phyloP scores from a whole-genome alignment of 2,888 invertebrate genomes.

The Trissolcus brochymenae region DNA sequence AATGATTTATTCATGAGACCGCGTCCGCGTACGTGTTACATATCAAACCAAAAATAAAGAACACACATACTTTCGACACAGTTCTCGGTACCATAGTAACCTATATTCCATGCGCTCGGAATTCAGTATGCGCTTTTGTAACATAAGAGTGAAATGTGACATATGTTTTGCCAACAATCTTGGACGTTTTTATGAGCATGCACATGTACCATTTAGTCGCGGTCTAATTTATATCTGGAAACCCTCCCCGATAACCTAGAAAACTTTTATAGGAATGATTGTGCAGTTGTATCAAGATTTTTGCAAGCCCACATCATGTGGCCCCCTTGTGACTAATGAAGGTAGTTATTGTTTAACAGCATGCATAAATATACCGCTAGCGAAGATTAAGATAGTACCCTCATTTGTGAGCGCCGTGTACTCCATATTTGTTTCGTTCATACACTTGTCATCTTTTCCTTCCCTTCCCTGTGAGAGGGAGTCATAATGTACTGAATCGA shows the following conservation, averaged over 20 bases:
- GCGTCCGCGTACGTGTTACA: slow-evolving; percentile 29
- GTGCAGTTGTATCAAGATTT: slow-evolving; percentile 26
- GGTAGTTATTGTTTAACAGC: slow-evolving; percentile 61
- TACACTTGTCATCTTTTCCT: neutral
- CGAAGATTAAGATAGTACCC: slow-evolving; percentile 68
- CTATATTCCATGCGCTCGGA: slow-evolving; percentile 32
- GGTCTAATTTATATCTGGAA: slow-evolving; percentile 20
- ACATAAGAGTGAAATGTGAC: slow-evolving; percentile 45
- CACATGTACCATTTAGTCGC: slow-evolving; percentile 10
- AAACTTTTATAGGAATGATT: slow-evolving; percentile 9
- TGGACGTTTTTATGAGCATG: slow-evolving; percentile 21
- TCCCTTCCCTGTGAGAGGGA: no score
- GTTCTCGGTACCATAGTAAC: slow-evolving; percentile 39
- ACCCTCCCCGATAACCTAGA: slow-evolving; percentile 15
- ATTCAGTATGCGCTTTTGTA: slow-evolving; percentile 12
- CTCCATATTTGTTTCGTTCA: slow-evolving; percentile 19
- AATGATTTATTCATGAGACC: slow-evolving; percentile 45
- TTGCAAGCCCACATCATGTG: slow-evolving; percentile 54
- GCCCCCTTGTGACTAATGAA: slow-evolving; percentile 60
- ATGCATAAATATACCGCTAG: slow-evolving; percentile 66
- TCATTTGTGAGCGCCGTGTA: slow-evolving; percentile 61
- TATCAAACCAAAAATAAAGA: slow-evolving; percentile 30
- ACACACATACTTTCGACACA: slow-evolving; percentile 41
- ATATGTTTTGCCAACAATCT: slow-evolving; percentile 33
- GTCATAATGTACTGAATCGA: no score